A percentile compares a stretch with the other conserved stretches of the same genome.
Conservation (phyloP, 2,888 invertebrate species). For the Drosophila robusta region DNA sequence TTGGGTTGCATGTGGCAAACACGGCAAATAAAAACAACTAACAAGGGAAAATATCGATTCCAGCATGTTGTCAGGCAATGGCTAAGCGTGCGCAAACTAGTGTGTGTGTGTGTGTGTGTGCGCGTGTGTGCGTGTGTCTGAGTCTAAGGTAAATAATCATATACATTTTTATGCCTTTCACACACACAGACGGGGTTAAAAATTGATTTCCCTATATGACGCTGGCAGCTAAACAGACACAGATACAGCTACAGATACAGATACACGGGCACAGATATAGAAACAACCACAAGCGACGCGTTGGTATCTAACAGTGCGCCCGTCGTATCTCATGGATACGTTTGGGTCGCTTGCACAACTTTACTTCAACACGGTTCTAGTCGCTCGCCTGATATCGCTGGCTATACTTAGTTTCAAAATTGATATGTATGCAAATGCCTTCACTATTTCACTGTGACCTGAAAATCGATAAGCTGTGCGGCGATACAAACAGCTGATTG, state of each 20-base stretch:
- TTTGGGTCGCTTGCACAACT: conserved; percentile 45
- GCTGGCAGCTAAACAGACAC: conserved; percentile 30
- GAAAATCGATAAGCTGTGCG: conserved; percentile 67
- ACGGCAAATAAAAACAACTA: conserved; percentile 28
- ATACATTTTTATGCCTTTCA: conserved; percentile 55
- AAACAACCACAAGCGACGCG: conserved; percentile 24
- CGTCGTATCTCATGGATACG: conserved; percentile 62
- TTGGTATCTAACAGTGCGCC: conserved; percentile 34
- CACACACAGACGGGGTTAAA: conserved; percentile 45
- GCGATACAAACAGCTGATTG: conserved; percentile 61
- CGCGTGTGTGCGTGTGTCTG: conserved; percentile 13
- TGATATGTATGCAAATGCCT: conserved; percentile 46
- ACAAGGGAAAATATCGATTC: conserved; percentile 54
- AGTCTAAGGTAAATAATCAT: conserved; percentile 50
- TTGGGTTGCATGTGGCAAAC: conserved; percentile 56
- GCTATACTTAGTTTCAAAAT: conserved; percentile 44
- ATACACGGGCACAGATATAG: conserved; percentile 21
- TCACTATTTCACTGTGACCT: conserved; percentile 20
- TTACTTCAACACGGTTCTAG: conserved; percentile 30
- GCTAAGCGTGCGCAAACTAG: conserved; percentile 1
- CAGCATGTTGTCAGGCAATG: conserved; percentile 66
- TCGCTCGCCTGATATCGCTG: conserved; percentile 21
- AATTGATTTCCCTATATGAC: conserved; percentile 70
- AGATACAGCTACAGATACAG: conserved; percentile 24
- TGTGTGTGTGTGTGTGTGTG: conserved; percentile 15